Evolutionary conservation across 2,113 vertebrate species (phyloP).

Genomic region (Ptilorrhoa leucosticta): DNA sequence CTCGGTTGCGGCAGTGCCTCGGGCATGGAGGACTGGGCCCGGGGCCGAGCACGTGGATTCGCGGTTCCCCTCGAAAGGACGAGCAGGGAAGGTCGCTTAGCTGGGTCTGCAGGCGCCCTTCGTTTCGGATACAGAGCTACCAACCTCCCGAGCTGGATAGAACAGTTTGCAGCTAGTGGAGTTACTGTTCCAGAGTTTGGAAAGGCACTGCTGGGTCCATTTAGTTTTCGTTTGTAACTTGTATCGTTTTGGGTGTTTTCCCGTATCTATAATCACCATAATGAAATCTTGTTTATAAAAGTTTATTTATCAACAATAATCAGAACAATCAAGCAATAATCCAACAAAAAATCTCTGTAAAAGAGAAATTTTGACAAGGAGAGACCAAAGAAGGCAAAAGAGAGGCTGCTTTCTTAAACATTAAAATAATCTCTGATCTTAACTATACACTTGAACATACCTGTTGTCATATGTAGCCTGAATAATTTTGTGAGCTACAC

Average conservation of each 20-base stretch:
- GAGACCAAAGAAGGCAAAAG: not conserved
- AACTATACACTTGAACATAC: rapidly evolving
- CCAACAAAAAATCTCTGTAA: not conserved
- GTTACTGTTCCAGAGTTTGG: not conserved
- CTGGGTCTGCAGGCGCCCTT: not conserved
- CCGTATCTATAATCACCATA: rapidly evolving
- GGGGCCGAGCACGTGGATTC: not conserved
- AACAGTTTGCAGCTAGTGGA: not conserved
- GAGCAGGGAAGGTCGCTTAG: not conserved
- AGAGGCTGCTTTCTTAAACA: not conserved
- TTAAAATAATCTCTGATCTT: not conserved
- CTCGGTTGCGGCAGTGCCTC: not conserved
- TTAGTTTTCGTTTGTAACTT: not conserved
- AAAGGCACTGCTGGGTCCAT: not conserved
- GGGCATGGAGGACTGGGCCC: not conserved
- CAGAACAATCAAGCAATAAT: not conserved
- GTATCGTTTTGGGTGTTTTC: rapidly evolving
- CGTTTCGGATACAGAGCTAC: not conserved
- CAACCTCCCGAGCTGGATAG: not conserved
- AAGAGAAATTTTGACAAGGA: not conserved
- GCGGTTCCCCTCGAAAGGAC: not conserved
- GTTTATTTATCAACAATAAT: not conserved
- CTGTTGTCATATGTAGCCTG: not conserved
- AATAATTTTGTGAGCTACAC: not conserved
- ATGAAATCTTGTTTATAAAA: not conserved